Evolutionary conservation across 1,140 invertebrate species (phyloP), one percentile per base, ranked within the genome.

Genomic region (Trichonephila clavipes): DNA sequence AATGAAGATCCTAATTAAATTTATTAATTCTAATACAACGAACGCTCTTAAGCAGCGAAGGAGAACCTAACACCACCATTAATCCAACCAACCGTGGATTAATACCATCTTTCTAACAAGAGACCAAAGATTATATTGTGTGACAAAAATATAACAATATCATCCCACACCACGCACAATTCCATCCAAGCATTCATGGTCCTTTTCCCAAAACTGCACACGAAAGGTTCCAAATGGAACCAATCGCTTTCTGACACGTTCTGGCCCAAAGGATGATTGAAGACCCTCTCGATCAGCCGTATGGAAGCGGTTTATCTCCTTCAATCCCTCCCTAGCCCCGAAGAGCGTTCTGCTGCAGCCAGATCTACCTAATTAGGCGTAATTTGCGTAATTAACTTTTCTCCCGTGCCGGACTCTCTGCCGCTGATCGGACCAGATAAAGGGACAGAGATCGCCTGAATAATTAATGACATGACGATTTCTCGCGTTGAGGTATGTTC

Each of bases 341-440:
- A 44, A n/a, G 88, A 24, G 44, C 66, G 21, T 69, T 69, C 87
- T 87, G 58, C 21, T 61, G 51, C 61, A 24, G 44, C 24, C 66
- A 77, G 88, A 81, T 81, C 88, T 40, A 51, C 40, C 90, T 91
- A 91, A 91, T 91, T 91, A 91, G 90, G 77, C 90, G 90, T 91
- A 91, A 91, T 91, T 91, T 91, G 90, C 81, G 90, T 91, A 91
- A 91, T 91, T 91, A 91, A 91, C 90, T 91, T 91, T 91, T 91
- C 90, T 91, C 88, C 88, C 88, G 59, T 28, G 88, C 66, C 28
- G 88, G 88, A 90, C 88, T 77, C 51, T 59, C 34, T 64, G 81
- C 81, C 64, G 90, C 81, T 83, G 90, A 91, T 91, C 69, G 18
- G 59, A 28, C 61, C 61, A 40, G 90, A 91, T 91, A 91, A 91